phyloP scores from a whole-genome alignment of 2,888 invertebrate species.

The Oxystoma pomonae region DNA sequence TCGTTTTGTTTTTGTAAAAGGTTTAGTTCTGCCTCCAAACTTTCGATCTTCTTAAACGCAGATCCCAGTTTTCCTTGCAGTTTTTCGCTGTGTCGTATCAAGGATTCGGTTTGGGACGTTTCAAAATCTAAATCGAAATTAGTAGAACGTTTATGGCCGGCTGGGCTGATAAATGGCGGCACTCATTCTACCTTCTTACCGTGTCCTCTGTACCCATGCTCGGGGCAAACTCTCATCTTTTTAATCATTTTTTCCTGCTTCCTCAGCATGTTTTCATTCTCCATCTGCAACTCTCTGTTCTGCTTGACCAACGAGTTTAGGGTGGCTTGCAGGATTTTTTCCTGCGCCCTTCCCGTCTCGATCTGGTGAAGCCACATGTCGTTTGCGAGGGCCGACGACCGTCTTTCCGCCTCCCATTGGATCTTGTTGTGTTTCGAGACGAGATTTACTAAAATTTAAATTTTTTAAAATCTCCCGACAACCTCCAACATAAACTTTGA shows the following conservation, averaged over 20 bases:
- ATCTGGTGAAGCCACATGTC: slow-evolving; percentile 40
- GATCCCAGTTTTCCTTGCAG: slow-evolving; percentile 33
- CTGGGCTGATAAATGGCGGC: too few relatives aligned
- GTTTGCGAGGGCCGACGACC: slow-evolving; percentile 33
- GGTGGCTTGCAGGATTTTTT: slow-evolving; percentile 35
- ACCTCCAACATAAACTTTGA: too few relatives aligned
- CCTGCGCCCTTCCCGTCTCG: slow-evolving; percentile 35
- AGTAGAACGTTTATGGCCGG: too few relatives aligned
- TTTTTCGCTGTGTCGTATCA: slow-evolving; percentile 38
- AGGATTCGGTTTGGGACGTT: slow-evolving; percentile 24
- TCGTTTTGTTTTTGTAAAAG: slow-evolving; percentile 34
- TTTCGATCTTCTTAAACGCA: slow-evolving; percentile 31
- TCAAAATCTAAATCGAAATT: neutral
- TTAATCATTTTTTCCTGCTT: slow-evolving; percentile 36
- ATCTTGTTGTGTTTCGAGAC: slow-evolving; percentile 34
- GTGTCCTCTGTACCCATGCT: slow-evolving; percentile 12
- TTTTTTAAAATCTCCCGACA: too few relatives aligned
- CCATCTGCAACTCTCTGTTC: slow-evolving; percentile 39
- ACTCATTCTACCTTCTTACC: slow-evolving; percentile 11
- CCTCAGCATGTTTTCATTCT: slow-evolving; percentile 36
- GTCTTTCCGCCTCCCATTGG: slow-evolving; percentile 36
- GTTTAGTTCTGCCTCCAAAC: slow-evolving; percentile 35
- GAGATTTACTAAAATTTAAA: slow-evolving; percentile 32
- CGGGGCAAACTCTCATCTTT: slow-evolving; percentile 21
- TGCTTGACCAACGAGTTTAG: slow-evolving; percentile 35